Conservation (phyloP, 2,888 invertebrate genomes). For the Cerastis leucographa region DNA sequence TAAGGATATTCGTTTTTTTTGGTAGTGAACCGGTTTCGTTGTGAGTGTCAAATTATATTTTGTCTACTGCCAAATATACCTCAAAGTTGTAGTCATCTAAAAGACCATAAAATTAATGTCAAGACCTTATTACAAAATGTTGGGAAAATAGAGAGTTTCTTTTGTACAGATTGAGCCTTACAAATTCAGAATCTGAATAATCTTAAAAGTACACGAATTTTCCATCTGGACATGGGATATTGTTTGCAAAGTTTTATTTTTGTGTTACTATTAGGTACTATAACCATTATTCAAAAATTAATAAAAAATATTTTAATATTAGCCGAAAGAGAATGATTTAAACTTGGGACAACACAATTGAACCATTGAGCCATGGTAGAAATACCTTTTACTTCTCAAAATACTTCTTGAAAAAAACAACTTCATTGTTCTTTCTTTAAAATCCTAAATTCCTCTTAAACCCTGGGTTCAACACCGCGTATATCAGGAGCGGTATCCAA, state of each 20-base stretch:
- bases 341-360: not conserved
- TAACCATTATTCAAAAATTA: not conserved
- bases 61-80: not conserved
- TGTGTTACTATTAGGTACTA: not conserved
- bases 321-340: not conserved
- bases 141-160: not conserved
- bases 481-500: constrained; percentile 32
- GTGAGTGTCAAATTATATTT: not conserved
- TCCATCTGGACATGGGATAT: not conserved
- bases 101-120: not conserved
- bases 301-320: not conserved
- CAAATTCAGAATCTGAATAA: not conserved
- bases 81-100: not conserved
- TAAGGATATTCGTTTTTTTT: constrained; percentile 34
- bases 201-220: not conserved
- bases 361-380: not conserved
- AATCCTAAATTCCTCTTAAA: constrained; percentile 17
- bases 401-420: constrained; percentile 10
- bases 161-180: not conserved
- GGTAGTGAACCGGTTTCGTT: not conserved
- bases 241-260: not conserved
- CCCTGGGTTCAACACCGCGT: constrained; percentile 21
- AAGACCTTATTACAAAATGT: not conserved
- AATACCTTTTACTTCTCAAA: not conserved
- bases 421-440: constrained; percentile 13